Evolutionary conservation across 2,888 invertebrate species (phyloP), one percentile per base, ranked within the genome.

Genomic region (Drosophila anceps): DNA sequence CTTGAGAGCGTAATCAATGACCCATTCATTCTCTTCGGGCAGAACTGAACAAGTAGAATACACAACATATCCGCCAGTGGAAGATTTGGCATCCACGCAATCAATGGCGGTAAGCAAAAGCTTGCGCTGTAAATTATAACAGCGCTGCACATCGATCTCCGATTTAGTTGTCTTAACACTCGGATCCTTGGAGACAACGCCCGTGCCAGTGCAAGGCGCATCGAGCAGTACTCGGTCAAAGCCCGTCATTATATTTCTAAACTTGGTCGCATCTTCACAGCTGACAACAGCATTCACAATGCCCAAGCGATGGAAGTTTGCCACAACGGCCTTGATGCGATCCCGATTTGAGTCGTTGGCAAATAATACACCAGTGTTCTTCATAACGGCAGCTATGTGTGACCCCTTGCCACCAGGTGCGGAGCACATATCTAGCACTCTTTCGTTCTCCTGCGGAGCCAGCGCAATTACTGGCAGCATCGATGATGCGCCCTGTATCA

Each of bases 371-470:
- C 99, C 99, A 0, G 99, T 99, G 92, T 99, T 99, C 93, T 98
- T 98, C 99, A 99, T 99, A 13, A 99, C 94, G 0, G 99, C 96
- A 58, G 98, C 97, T 71, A 99, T 98, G 92, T 99, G 98, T 0
- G 98, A 98, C 0, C 99, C 98, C 94, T 99, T 99, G 10, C 99
- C 99, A 53, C 99, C 99, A 0, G 99, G 99, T 0, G 99, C 99
- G 0, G 99, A 96, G 92, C 98, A 98, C 98, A 99, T 97, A 91
- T 99, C 99, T 37, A 99, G 94, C 77, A 99, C 95, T 77, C 96
- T 94, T 93, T 99, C 99, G 90, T 98, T 97, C 94, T 98, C 98
- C 94, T 98, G 98, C 0, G 99, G 99, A 0, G 98, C 98, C 61
- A 99, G 94, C 0, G 99, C 98, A 98, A 99, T 98, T 0, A 99